Conservation (phyloP, 2,113 vertebrate species). For the Hippocampus zosterae region DNA sequence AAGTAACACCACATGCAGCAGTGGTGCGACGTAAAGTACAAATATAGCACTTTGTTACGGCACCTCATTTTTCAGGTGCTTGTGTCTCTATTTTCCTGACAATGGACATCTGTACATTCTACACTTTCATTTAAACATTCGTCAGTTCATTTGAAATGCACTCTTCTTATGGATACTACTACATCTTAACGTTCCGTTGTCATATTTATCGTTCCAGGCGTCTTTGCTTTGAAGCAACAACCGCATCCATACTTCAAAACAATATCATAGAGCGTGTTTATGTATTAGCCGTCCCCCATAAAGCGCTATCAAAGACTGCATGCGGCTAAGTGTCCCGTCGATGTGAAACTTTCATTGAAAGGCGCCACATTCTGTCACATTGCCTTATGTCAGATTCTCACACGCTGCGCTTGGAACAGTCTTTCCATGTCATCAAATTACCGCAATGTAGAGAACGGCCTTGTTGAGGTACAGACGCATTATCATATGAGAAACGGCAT, state of each 20-base stretch:
- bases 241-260: conserved; percentile 34
- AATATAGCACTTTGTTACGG: too few species aligned
- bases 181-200: conserved; percentile 19
- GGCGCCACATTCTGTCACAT: conserved; percentile 32
- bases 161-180: not conserved
- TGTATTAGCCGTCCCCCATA: conserved; percentile 14
- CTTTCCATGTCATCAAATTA: conserved; percentile 29
- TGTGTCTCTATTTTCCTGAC: too few species aligned
- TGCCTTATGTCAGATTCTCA: conserved; percentile 12
- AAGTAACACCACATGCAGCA: not conserved
- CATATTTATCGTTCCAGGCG: conserved; percentile 13
- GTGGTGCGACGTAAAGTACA: not conserved
- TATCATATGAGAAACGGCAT: conserved; percentile 54
- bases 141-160: not conserved
- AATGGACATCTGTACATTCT: too few species aligned
- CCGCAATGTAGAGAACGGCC: conserved; percentile 3
- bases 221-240: conserved; percentile 28
- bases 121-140: not conserved
- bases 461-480: conserved; percentile 25
- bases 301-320: conserved; percentile 32
- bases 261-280: conserved; percentile 12
- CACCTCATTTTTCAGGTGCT: too few species aligned
- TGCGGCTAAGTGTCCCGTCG: conserved; percentile 30
- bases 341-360: conserved; percentile 40
- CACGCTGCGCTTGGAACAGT: not conserved